phyloP scores from a whole-genome alignment of 1,140 invertebrate species.

The Drosophila punjabiensis region DNA sequence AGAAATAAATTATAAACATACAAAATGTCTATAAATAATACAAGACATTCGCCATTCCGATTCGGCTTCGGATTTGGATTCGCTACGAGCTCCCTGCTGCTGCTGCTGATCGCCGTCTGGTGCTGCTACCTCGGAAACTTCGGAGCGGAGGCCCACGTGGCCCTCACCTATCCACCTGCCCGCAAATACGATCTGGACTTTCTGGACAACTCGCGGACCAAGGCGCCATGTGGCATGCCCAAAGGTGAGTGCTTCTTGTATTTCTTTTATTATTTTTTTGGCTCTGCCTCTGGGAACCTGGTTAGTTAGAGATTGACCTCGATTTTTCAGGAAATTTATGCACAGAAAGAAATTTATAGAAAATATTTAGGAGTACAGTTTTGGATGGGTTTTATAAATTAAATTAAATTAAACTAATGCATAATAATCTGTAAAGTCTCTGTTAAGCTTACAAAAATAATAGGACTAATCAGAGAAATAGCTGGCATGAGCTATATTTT shows the following conservation, averaged over 20 bases:
- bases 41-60: constrained; percentile 41
- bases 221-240: constrained; percentile 97
- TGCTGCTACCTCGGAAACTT: constrained; percentile 49
- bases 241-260: constrained; percentile 90
- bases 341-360: neutral
- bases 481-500: too few relatives aligned
- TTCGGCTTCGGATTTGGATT: constrained; percentile 12
- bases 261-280: neutral
- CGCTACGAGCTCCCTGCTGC: constrained; percentile 27
- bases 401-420: neutral
- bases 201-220: constrained; percentile 95
- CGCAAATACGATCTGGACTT: constrained; percentile 96
- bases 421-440: neutral
- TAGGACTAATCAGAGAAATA: neutral
- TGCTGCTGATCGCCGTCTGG: constrained; percentile 46
- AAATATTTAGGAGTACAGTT: neutral
- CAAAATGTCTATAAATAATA: constrained; percentile 70
- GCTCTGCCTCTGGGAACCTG: constrained; percentile 39
- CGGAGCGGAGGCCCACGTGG: constrained; percentile 89
- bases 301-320: constrained; percentile 17
- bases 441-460: neutral
- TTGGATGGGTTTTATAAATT: neutral
- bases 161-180: constrained; percentile 94
- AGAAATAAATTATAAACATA: constrained; percentile 59
- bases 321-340: constrained; percentile 1